Evolutionary conservation across 2,797 vertebrate genomes (phyloP), one percentile per base, ranked within the genome.

Genomic region (Sorex maritimensis): DNA sequence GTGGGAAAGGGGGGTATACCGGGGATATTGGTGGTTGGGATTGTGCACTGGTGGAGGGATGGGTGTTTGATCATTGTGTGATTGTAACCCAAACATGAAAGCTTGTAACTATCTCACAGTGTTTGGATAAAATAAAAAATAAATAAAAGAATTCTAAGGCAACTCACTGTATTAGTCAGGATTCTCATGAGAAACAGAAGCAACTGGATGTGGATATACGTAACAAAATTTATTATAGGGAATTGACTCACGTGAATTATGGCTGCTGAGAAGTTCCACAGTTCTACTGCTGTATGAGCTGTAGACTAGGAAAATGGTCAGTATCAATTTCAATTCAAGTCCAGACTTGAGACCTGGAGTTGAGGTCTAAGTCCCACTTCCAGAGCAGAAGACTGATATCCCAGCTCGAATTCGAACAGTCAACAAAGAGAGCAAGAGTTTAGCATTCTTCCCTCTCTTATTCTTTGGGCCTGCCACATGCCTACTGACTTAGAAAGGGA

Each of bases 91-190:
- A 34, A 34, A 34, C 34, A 34, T 34, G 34, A 34, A 34, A 34
- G 34, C 34, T 34, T 34, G 34, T 34, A 34, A 34, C 34, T 34
- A 34, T 34, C 34, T 34, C 34, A 34, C 34, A 34, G 34, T 34
- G 34, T 34, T 34, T 34, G 34, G 34, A 34, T 34, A 34, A 34
- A 34, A 34, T 34, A 34, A 34, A 34, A 34, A 34, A 2, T 34
- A 34, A 34, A 34, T 34, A 34, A 34, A 44, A 44, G 41, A 24
- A 65, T 77, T 69, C 94, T 90, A 93, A 86, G 52, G 77, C 91
- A 30, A 96, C 85, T 30, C 46, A 75, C 14, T 80, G 7, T 77
- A 10, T 86, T 77, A 65, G 21, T 81, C 75, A 83, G 13, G 2
- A 26, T 68, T 92, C 21, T 52, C 52, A 15, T 71, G 74, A 84